Base-by-base conservation (phyloP, 1,140 invertebrate genomes). In the Globodera ellingtonae region DNA sequence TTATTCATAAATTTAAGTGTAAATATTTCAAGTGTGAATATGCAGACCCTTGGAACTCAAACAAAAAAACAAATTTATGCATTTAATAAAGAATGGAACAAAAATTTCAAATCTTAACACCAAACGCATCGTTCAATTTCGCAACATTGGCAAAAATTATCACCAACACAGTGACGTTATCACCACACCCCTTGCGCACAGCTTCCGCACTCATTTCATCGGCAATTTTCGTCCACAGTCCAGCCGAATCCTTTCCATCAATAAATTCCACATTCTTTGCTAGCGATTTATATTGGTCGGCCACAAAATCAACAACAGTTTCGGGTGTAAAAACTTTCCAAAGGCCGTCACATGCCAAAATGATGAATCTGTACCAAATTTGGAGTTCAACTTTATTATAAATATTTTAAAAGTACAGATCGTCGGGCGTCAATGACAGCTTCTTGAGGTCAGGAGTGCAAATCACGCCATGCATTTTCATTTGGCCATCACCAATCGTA, bases 401-500 rank as follows among this genome's bases (percentile, higher is more conserved):
- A 62, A 44, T 9, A 46, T 9, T 18, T 46, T 10, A 81, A 62
- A 85, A 71, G 75, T 75, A 91, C 90, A 86, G 88, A 82, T 92
- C 91, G 81, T 90, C 86, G 15, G 86, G 84, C 24, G 90, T 91
- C 0, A 92, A 80, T 71, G 90, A 89, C 84, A 91, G 90, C 80
- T 90, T 89, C 79, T 90, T 91, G 47, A 92, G 84, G 84, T 91
- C 90, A n/a, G 91, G 91, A 44, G 90, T 62, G 87, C 89, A 91
- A 8, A 84, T 89, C 6, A 92, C 87, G 8, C 91, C 91, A 77
- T 88, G 87, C 15, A 84, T 79, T 82, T 92, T 92, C 79, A 90
- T 91, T 67, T 89, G 91, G 18, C 90, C 91, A 87, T 92, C 91
- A 44, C 91, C 91, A 52, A 92, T 89, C 8, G 91, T 91, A n/a